Evolutionary conservation across 1,140 invertebrate genomes (phyloP), one percentile per base, ranked within the genome.

Genomic region (Leucophenga varia): DNA sequence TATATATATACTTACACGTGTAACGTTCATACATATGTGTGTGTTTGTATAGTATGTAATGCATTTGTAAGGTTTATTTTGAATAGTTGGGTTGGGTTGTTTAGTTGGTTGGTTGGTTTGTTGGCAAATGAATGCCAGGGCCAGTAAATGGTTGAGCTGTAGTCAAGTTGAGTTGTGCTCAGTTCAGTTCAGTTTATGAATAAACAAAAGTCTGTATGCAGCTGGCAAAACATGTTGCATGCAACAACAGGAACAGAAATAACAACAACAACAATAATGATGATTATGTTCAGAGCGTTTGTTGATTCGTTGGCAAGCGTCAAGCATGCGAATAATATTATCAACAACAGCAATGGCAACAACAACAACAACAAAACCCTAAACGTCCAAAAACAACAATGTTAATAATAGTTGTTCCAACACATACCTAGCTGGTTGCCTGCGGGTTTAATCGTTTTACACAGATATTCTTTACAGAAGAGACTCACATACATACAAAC

Each of bases 361-460:
- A 48, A 42, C 47, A 54, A 16, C 4, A 45, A 41, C 21, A 42
- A n/a, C 20, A 43, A 19, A 44, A 36, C 54, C 39, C 44, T 43
- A 36, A 53, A 36, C 49, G 47, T 47, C 39, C 31, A 25, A 25
- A 25, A n/a, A n/a, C n/a, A n/a, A 25, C 22, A 34, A 51, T 49
- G 54, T 68, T 67, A 67, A 67, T 67, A 67, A 68, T 67, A 67
- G 63, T 67, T 67, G 63, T 67, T 67, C 59, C 64, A 59, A 67
- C 63, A 67, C 63, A 67, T 67, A 67, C 48, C 35, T 37, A 37
- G 54, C 43, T 41, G 41, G 38, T 41, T 48, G 63, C 63, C 64
- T 64, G 59, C 64, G 63, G 63, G 63, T 10, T 25, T 67, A 67
- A 67, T 67, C 63, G 63, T 67, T 67, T 67, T 67, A 68, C 64